phyloP scores from a whole-genome alignment of 2,113 vertebrate species.

The Aythya baeri region DNA sequence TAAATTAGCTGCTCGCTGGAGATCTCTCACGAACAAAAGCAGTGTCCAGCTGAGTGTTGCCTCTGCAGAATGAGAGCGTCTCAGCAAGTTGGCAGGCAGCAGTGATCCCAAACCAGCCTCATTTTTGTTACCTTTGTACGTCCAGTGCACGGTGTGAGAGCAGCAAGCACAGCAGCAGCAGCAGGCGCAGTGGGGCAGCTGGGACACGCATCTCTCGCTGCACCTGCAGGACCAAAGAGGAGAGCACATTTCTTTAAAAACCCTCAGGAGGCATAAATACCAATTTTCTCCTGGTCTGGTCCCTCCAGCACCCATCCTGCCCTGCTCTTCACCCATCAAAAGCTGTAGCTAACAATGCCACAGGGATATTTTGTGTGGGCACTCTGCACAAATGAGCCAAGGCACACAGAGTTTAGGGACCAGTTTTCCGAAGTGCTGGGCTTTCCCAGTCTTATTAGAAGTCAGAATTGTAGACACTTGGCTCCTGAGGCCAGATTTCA shows the following conservation, averaged over 20 bases:
- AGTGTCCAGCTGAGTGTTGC: not conserved
- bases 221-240: not conserved
- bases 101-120: not conserved
- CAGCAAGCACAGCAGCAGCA: slow-evolving; percentile 19
- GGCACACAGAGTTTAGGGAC: not conserved
- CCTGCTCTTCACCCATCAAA: not conserved
- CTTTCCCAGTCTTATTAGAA: not conserved
- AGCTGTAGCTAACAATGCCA: not conserved
- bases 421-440: not conserved
- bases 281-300: not conserved
- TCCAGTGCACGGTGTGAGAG: slow-evolving; percentile 50
- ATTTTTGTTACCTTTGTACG: slow-evolving; percentile 70
- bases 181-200: not conserved
- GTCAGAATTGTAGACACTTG: not conserved
- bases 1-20: not conserved
- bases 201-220: not conserved
- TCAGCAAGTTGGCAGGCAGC: not conserved
- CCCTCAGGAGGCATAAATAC: not conserved
- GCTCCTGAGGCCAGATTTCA: not conserved
- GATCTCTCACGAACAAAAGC: not conserved
- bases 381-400: not conserved
- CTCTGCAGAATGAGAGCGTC: not conserved
- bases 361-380: not conserved
- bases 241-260: not conserved
- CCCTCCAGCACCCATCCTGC: not conserved